Evolutionary conservation across 2,797 vertebrate genomes (phyloP).

Genomic region (Syngnathus rostellatus): DNA sequence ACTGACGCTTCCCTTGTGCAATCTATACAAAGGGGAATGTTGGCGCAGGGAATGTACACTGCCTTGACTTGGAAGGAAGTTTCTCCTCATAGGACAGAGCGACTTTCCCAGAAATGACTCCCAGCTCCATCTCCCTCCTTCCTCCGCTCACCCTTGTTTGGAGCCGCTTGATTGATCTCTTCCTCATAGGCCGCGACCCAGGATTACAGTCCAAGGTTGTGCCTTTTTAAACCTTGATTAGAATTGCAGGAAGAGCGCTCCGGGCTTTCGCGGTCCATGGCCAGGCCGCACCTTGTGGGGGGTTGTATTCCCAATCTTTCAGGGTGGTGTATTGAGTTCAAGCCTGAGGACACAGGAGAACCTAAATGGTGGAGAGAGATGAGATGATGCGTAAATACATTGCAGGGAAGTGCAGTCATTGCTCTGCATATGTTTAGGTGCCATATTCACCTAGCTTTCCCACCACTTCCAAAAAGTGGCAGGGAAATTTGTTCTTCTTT

Average conservation of each 20-base stretch:
- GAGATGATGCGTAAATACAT: conserved; percentile 21
- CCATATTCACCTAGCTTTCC: not conserved
- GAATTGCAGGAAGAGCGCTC: conserved; percentile 65
- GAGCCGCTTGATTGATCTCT: conserved; percentile 62
- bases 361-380: conserved; percentile 19
- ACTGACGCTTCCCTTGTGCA: conserved; percentile 35
- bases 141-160: conserved; percentile 47
- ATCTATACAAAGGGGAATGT: not conserved
- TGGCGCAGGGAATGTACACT: conserved; percentile 11
- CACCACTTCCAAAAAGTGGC: no score
- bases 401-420: conserved; percentile 16
- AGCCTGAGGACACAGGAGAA: conserved; percentile 9
- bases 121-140: conserved; percentile 23
- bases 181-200: conserved; percentile 49
- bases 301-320: conserved; percentile 28
- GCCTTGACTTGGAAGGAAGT: conserved; percentile 12
- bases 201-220: conserved; percentile 54
- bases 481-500: not conserved
- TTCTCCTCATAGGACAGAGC: conserved; percentile 18
- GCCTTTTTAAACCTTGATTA: conserved; percentile 60
- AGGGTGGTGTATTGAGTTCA: conserved; percentile 40
- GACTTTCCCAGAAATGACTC: conserved; percentile 32
- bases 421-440: conserved; percentile 5
- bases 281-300: conserved; percentile 30
- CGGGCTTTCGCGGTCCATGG: conserved; percentile 28